These are phyloP conservation scores for Clupea harengus DNA, from an alignment of 2,113 vertebrate species.

Conservation along the genomic window DNA sequence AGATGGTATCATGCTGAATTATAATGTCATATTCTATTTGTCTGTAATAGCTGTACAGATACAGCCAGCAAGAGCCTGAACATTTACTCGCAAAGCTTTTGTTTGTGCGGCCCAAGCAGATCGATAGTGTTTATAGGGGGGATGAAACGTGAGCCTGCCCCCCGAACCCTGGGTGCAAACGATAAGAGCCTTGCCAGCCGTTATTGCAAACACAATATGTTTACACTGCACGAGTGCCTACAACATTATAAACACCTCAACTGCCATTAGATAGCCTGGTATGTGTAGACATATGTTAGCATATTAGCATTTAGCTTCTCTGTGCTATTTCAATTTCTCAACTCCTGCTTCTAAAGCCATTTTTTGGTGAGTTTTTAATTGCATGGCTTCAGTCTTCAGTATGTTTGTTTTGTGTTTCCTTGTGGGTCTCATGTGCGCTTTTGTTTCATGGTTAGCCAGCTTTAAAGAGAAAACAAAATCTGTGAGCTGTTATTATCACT, in stretches of 20 bases:
- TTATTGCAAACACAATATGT: slow-evolving; percentile 43
- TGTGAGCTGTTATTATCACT: background rate
- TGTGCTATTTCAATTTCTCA: background rate
- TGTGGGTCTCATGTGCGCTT: background rate
- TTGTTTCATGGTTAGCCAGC: background rate
- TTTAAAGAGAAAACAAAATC: background rate
- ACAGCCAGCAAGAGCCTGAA: slow-evolving; percentile 43
- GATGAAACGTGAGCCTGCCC: slow-evolving; percentile 62
- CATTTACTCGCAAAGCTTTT: slow-evolving; percentile 59
- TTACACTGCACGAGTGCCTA: background rate
- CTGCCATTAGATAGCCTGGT: background rate
- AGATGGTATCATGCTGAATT: background rate
- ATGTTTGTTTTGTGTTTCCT: background rate
- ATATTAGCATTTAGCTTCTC: background rate
- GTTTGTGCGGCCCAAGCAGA: slow-evolving; percentile 63
- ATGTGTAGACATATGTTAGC: background rate
- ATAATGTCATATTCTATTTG: background rate
- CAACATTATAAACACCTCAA: background rate
- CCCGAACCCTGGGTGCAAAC: slow-evolving; percentile 43
- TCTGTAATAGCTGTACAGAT: background rate
- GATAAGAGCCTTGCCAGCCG: slow-evolving; percentile 49
- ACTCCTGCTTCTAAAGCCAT: background rate
- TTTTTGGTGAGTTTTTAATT: background rate
- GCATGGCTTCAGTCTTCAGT: background rate
- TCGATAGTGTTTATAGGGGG: slow-evolving; percentile 68